phyloP scores from a whole-genome alignment of 2,797 vertebrate species.

The Sternarchorhynchus goeldii region DNA sequence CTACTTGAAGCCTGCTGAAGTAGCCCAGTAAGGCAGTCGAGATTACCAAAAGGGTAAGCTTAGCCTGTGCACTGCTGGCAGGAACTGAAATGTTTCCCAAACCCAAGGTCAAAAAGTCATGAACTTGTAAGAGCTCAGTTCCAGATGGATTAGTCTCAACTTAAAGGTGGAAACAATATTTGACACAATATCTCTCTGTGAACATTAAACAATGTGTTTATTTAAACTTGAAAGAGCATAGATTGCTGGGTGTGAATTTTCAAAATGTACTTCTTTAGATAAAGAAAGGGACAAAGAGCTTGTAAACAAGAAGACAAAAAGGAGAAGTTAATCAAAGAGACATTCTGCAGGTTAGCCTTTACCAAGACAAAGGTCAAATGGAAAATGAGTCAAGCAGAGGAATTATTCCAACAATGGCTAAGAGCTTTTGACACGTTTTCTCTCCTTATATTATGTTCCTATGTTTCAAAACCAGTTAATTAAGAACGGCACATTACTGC shows the following conservation, averaged over 20 bases:
- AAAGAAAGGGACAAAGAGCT: background rate
- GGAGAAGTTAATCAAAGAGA: constrained; percentile 4
- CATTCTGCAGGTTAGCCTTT: constrained; percentile 2
- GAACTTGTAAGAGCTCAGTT: constrained; percentile 53
- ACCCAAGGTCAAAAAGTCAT: constrained; percentile 65
- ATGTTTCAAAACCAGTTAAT: too few species aligned
- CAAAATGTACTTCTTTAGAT: background rate
- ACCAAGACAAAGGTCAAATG: constrained; percentile 22
- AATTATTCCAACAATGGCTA: background rate
- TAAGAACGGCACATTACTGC: too few species aligned
- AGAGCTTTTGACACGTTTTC: background rate
- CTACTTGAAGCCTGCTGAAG: constrained; percentile 36
- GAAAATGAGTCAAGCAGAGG: background rate
- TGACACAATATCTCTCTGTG: background rate
- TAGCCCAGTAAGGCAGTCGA: constrained; percentile 37
- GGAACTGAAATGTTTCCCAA: constrained; percentile 57
- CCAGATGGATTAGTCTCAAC: constrained; percentile 19
- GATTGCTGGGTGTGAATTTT: background rate
- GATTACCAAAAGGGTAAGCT: constrained; percentile 64
- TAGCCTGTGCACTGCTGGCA: constrained; percentile 60
- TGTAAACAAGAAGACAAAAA: constrained; percentile 40
- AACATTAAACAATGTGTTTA: constrained; percentile 45
- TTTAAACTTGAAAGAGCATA: background rate
- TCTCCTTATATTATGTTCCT: background rate
- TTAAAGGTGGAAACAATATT: constrained; percentile 50